Evolutionary conservation across 2,113 vertebrate genomes (phyloP).

Genomic region (Epinephelus fuscoguttatus): DNA sequence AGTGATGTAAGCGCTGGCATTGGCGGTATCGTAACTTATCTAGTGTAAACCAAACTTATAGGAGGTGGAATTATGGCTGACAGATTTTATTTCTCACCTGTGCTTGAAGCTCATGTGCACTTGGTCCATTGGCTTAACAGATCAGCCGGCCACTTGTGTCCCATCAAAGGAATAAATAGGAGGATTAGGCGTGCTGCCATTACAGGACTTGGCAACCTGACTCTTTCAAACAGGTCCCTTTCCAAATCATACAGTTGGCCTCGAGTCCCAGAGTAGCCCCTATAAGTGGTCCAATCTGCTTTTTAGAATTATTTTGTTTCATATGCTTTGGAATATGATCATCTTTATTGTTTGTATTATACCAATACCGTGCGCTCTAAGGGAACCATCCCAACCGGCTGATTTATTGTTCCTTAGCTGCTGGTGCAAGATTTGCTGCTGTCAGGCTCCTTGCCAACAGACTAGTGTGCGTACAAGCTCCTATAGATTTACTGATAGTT

Average conservation of each 20-base stretch:
- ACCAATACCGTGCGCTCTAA: conserved; percentile 9
- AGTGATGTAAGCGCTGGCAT: conserved; percentile 69
- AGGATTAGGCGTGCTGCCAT: conserved; percentile 60
- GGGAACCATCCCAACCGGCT: conserved; percentile 39
- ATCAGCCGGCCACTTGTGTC: conserved; percentile 62
- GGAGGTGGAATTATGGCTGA: conserved; percentile 52
- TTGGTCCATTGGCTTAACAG: conserved; percentile 47
- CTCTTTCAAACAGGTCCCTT: conserved; percentile 43
- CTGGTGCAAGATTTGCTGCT: conserved; percentile 46
- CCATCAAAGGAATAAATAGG: conserved; percentile 54
- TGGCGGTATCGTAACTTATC: conserved; percentile 54
- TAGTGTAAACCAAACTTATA: conserved; percentile 50
- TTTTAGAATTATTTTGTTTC: conserved; percentile 31
- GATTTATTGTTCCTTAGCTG: conserved; percentile 64
- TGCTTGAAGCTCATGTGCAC: conserved; percentile 33
- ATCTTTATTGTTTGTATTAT: conserved; percentile 38
- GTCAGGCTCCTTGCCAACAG: conserved; percentile 64
- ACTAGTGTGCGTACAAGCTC: conserved; percentile 49
- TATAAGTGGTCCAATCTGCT: conserved; percentile 41
- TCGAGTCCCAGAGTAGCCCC: conserved; percentile 20
- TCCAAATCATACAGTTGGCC: conserved; percentile 57
- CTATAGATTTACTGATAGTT: conserved; percentile 75
- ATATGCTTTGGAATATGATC: conserved; percentile 34
- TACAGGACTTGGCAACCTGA: conserved; percentile 54
- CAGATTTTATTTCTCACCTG: conserved; percentile 72